A percentile compares a stretch with the other conserved stretches of the same genome.
These are phyloP conservation scores for Xenotilapia leptura DNA, from an alignment of 2,113 vertebrate species.

Conservation along the genomic window DNA sequence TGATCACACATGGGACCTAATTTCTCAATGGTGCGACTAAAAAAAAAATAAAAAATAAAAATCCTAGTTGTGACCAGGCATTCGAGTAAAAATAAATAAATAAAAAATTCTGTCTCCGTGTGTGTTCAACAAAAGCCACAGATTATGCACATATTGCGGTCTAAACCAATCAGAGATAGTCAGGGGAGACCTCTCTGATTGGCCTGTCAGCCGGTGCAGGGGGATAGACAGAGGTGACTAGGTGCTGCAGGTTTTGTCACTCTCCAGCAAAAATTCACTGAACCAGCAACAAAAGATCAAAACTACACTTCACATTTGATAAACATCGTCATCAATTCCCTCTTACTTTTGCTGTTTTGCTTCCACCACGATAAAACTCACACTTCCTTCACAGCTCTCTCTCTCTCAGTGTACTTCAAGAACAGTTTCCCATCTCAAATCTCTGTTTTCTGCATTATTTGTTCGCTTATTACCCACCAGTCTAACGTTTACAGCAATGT, in stretches of 20 bases:
- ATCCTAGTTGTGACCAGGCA: neutral
- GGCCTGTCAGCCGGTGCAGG: neutral
- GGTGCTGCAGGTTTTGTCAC: neutral
- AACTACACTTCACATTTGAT: neutral
- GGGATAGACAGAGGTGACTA: neutral
- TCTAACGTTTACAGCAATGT: neutral
- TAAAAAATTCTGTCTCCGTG: neutral
- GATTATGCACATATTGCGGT: neutral
- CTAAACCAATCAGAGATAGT: neutral
- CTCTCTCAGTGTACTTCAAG: neutral
- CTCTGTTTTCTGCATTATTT: neutral
- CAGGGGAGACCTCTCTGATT: neutral
- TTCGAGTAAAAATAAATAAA: neutral
- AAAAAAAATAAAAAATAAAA: neutral
- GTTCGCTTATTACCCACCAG: neutral
- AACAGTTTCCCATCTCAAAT: neutral
- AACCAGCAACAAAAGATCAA: neutral
- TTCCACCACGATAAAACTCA: neutral
- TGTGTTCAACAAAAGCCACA: neutral
- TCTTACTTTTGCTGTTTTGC: neutral
- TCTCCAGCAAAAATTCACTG: neutral
- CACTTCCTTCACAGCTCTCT: neutral
- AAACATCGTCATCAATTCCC: neutral
- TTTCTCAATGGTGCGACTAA: neutral
- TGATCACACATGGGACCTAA: neutral